Evolutionary conservation across 2,888 invertebrate species (phyloP).

Genomic region (Hirtodrosophila cameraria): DNA sequence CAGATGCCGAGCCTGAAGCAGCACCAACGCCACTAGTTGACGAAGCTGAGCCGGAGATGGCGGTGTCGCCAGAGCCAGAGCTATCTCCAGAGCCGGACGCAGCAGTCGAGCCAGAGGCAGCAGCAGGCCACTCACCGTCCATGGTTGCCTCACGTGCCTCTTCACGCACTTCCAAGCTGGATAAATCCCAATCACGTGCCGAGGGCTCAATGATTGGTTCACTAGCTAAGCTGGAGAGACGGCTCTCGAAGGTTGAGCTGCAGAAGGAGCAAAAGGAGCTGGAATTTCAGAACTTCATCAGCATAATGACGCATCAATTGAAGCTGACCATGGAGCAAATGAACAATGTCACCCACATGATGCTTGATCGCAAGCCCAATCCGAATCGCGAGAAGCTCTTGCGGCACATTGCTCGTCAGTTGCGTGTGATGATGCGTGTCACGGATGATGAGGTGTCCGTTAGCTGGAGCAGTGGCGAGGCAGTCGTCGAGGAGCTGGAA

Average conservation of each 20-base stretch:
- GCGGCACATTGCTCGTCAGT: conserved; percentile 49
- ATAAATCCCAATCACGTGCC: background rate
- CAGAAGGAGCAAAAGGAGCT: conserved; percentile 51
- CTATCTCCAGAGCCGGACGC: background rate
- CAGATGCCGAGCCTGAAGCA: background rate
- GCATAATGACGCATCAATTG: conserved; percentile 62
- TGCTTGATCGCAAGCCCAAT: conserved; percentile 65
- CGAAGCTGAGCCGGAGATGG: background rate
- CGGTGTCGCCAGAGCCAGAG: background rate
- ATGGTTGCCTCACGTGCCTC: conserved; percentile 29
- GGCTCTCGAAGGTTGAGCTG: conserved; percentile 61
- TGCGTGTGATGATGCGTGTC: conserved; percentile 55
- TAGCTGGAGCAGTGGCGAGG: conserved; percentile 63
- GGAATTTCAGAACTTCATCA: conserved; percentile 44
- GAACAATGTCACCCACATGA: conserved; percentile 62
- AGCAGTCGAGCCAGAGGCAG: background rate
- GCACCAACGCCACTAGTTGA: background rate
- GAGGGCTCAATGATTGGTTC: conserved; percentile 43
- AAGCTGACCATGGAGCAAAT: conserved; percentile 74
- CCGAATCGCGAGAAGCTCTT: conserved; percentile 49
- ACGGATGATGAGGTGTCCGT: conserved; percentile 46
- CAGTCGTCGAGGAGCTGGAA: conserved; percentile 29
- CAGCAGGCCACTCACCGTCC: background rate
- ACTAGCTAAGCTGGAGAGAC: conserved; percentile 49
- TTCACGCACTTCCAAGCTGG: conserved; percentile 41